Percentiles rank a stretch among this genome's conserved stretches.
These are phyloP conservation scores for Dryomyza anilis DNA, from an alignment of 2,888 invertebrate genomes.

Conservation along the genomic window DNA sequence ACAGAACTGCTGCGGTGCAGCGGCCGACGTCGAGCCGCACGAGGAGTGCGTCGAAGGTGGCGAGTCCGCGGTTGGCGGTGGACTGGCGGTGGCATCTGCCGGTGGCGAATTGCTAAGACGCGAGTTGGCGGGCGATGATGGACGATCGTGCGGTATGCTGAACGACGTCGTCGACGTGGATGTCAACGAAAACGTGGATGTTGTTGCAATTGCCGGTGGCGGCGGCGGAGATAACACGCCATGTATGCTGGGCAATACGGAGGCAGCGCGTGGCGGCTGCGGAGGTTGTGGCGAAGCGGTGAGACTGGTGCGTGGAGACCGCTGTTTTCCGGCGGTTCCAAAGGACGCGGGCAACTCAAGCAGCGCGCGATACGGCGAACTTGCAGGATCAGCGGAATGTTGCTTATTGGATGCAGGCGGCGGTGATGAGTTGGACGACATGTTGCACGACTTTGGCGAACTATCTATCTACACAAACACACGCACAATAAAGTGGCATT, in stretches of 20 bases:
- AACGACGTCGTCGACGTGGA: conserved; percentile 15
- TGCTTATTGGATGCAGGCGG: conserved; percentile 29
- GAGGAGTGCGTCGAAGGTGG: conserved; percentile 36
- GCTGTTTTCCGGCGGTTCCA: no score
- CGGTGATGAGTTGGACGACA: conserved; percentile 45
- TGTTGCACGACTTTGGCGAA: conserved; percentile 22
- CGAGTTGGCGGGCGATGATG: conserved; percentile 22
- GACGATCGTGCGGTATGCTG: conserved; percentile 19
- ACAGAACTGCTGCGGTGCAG: conserved; percentile 78
- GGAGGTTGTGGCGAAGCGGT: conserved; percentile 12
- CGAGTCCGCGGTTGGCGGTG: no score
- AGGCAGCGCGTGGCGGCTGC: conserved; percentile 18
- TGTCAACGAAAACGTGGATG: conserved; percentile 11
- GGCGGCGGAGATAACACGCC: conserved; percentile 2
- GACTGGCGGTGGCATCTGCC: no score
- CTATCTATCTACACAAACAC: not conserved
- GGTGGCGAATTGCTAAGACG: conserved; percentile 19
- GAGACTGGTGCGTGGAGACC: conserved; percentile 11
- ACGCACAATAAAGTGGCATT: not conserved
- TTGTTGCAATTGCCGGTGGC: not conserved
- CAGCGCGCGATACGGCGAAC: conserved; percentile 33
- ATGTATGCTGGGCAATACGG: conserved; percentile 23
- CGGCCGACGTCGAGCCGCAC: conserved; percentile 32
- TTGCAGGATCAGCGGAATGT: conserved; percentile 18
- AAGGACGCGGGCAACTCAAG: conserved; percentile 38